These are phyloP conservation scores for Sarotherodon lohbergeri DNA, from an alignment of 2,113 vertebrate genomes.

Conservation along the genomic window DNA sequence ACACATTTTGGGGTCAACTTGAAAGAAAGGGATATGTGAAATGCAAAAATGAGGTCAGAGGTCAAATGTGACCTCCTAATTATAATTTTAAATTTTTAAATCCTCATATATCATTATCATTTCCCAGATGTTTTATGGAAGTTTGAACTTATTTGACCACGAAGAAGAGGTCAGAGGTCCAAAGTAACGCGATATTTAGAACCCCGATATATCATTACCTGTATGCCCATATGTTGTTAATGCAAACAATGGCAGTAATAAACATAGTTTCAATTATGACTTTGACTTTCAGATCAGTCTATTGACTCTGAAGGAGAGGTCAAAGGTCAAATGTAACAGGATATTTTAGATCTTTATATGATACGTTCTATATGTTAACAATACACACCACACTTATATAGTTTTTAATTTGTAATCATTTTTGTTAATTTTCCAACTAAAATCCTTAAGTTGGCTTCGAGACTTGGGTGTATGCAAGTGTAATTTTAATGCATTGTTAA, in stretches of 20 bases:
- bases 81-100: neutral
- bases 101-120: neutral
- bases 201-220: neutral
- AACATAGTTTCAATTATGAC: neutral
- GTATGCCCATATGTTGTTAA: neutral
- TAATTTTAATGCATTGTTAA: neutral
- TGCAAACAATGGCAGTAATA: neutral
- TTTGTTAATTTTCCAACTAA: neutral
- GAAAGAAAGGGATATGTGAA: neutral
- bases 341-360: neutral
- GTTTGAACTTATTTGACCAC: neutral
- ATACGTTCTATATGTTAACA: neutral
- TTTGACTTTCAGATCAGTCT: neutral
- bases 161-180: neutral
- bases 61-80: neutral
- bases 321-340: neutral
- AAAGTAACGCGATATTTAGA: neutral
- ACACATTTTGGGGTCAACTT: neutral
- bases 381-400: neutral
- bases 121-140: accelerated
- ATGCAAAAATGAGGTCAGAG: neutral
- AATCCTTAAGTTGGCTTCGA: neutral
- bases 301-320: accelerated
- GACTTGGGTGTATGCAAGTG: accelerated
- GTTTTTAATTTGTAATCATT: neutral